Conservation (phyloP, 2,888 invertebrate genomes). For the Heliconius ethilla region DNA sequence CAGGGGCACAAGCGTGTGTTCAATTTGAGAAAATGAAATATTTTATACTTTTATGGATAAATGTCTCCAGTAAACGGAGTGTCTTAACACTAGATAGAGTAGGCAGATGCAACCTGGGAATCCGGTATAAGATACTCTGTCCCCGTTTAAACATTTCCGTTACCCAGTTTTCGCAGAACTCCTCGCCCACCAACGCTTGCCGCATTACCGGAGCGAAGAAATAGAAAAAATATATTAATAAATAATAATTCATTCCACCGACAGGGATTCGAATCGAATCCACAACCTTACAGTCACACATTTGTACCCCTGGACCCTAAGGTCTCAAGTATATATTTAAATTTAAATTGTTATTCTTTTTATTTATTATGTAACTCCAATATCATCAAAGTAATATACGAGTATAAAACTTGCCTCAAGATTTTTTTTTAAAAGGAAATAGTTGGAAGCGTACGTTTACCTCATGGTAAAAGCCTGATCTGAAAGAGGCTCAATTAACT, state of each 20-base stretch:
- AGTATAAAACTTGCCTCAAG: not conserved
- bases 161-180: no score
- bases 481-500: constrained; percentile 41
- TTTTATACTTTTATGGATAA: not conserved
- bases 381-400: not conserved
- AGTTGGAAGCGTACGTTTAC: constrained; percentile 36
- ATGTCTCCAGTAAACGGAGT: not conserved
- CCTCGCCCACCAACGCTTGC: no score
- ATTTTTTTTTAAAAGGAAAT: constrained; percentile 26
- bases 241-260: no score
- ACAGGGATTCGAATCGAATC: no score
- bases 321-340: not conserved
- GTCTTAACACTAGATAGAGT: not conserved
- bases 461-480: constrained; percentile 35
- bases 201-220: no score
- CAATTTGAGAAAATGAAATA: not conserved
- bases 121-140: no score
- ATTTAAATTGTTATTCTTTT: not conserved
- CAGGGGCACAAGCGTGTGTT: not conserved
- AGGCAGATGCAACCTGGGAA: no score
- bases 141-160: no score
- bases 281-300: no score
- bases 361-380: not conserved
- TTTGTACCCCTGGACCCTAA: no score
- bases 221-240: no score